Conservation (phyloP, 2,888 invertebrate species). For the Melanophora roralis region DNA sequence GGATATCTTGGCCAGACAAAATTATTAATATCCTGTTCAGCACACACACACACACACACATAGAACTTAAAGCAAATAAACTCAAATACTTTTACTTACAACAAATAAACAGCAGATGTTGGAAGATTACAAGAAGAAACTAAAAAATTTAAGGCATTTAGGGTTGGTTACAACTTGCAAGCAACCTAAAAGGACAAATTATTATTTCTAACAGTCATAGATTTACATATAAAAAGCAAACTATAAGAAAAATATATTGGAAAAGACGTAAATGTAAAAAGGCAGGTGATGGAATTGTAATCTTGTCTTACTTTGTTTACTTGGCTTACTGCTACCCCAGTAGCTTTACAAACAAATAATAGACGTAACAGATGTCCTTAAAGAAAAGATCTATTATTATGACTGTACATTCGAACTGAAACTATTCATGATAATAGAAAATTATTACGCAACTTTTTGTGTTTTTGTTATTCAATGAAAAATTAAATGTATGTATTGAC, state of each 20-base stretch:
- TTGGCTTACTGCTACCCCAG: slow-evolving; percentile 4
- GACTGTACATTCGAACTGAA: not conserved
- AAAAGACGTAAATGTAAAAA: slow-evolving; percentile 3
- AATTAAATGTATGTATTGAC: too few species aligned
- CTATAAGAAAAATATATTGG: not conserved
- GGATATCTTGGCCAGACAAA: slow-evolving; percentile 24
- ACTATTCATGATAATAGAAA: not conserved
- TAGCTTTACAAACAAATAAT: slow-evolving; percentile 41
- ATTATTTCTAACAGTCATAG: slow-evolving; percentile 44
- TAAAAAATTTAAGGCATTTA: not conserved
- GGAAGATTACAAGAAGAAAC: slow-evolving; percentile 51
- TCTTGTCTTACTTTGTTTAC: not conserved
- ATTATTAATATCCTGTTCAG: not conserved
- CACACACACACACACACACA: not conserved
- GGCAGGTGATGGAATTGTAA: slow-evolving; percentile 48
- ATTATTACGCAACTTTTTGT: too few species aligned
- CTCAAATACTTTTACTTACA: not conserved
- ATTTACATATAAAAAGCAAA: slow-evolving; percentile 31
- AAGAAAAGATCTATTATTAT: slow-evolving; percentile 7
- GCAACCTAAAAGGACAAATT: slow-evolving; percentile 15
- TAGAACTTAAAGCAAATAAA: not conserved
- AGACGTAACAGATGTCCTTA: slow-evolving; percentile 51
- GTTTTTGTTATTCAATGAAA: too few species aligned
- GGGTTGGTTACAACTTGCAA: slow-evolving; percentile 50
- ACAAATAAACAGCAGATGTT: slow-evolving; percentile 54